Conservation (phyloP, 2,797 vertebrate genomes). For the Manis pentadactyla region DNA sequence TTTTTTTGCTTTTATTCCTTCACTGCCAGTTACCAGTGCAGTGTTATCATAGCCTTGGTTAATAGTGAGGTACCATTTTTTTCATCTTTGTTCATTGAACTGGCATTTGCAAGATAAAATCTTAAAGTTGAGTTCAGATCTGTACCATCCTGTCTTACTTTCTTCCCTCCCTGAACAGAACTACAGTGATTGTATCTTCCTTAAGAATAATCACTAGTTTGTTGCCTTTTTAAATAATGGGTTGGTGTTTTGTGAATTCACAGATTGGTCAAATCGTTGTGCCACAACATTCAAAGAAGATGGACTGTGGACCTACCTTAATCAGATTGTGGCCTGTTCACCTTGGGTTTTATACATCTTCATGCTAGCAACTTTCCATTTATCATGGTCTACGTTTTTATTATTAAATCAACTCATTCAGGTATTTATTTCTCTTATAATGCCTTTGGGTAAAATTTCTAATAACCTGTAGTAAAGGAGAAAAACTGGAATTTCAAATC, state of each 20-base stretch:
- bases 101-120: conserved; percentile 32
- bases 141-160: background rate
- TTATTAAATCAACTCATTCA: conserved; percentile 94
- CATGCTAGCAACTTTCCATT: conserved; percentile 89
- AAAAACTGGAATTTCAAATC: conserved; percentile 44
- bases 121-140: background rate
- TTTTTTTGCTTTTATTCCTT: conserved; percentile 43
- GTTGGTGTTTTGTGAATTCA: conserved; percentile 56
- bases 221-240: conserved; percentile 50
- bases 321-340: conserved; percentile 90
- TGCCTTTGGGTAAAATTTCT: conserved; percentile 18
- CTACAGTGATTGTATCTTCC: background rate
- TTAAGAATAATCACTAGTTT: background rate
- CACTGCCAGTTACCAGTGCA: background rate
- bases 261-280: conserved; percentile 94
- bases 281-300: conserved; percentile 87
- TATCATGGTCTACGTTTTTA: conserved; percentile 89
- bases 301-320: conserved; percentile 89
- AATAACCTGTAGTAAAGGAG: background rate
- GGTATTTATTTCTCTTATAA: conserved; percentile 84
- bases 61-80: background rate
- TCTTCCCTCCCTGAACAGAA: background rate
- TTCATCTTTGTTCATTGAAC: background rate
- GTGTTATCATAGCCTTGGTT: background rate
- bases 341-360: conserved; percentile 94